Evolutionary conservation across 2,797 vertebrate genomes (phyloP).

Genomic region (Yasuhikotakia modesta): DNA sequence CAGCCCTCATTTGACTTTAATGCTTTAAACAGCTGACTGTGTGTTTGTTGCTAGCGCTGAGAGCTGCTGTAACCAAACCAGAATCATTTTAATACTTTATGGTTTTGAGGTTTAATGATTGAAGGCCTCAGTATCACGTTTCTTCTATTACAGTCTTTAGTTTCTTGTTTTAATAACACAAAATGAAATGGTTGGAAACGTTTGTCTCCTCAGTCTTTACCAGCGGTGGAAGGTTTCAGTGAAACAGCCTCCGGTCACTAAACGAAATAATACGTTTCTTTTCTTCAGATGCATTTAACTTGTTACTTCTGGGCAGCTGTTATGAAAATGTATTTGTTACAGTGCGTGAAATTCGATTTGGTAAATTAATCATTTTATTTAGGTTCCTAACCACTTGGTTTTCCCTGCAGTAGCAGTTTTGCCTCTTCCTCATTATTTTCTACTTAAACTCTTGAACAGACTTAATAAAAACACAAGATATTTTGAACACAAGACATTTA

Average conservation of each 20-base stretch:
- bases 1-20: not conserved
- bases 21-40: not conserved
- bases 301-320: not conserved
- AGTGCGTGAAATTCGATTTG: constrained; percentile 16
- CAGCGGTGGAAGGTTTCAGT: not conserved
- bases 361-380: not conserved
- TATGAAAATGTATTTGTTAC: constrained; percentile 3
- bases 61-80: constrained; percentile 10
- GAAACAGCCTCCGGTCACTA: constrained; percentile 2
- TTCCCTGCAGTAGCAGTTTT: not conserved
- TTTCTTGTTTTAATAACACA: constrained; percentile 7
- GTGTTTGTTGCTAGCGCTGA: not conserved
- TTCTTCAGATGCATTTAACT: not conserved
- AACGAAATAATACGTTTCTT: constrained; percentile 11
- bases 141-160: not conserved
- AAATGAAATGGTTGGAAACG: not conserved
- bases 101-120: constrained; percentile 2
- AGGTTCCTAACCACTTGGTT: not conserved
- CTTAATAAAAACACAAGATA: not conserved
- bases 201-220: not conserved
- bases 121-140: not conserved
- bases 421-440: not conserved
- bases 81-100: constrained; percentile 1
- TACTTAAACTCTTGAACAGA: not conserved
- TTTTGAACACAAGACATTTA: not conserved